Evolutionary conservation across 1,140 invertebrate genomes (phyloP).

Genomic region (Daktulosphaira vitifoliae): DNA sequence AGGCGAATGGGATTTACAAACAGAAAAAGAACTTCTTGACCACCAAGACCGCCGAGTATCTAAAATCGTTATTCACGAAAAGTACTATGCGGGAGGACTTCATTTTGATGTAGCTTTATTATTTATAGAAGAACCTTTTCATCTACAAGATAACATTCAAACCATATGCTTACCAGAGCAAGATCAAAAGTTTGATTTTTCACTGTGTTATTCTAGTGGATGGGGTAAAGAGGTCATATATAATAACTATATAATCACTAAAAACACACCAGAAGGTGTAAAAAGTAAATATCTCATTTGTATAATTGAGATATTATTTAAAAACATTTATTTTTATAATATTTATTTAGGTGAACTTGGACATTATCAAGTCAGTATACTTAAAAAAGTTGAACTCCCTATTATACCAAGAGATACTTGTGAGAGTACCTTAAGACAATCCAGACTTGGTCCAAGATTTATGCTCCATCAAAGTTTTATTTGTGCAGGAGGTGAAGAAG

Average conservation of each 20-base stretch:
- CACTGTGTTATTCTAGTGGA: constrained; percentile 55
- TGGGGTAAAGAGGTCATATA: constrained; percentile 56
- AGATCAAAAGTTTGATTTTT: constrained; percentile 36
- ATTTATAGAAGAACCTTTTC: constrained; percentile 49
- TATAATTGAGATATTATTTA: no score
- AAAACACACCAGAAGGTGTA: no score
- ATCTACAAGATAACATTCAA: constrained; percentile 57
- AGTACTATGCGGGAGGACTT: constrained; percentile 48
- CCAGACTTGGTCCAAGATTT: constrained; percentile 51
- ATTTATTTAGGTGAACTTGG: constrained; percentile 44
- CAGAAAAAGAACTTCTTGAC: constrained; percentile 57
- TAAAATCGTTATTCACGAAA: constrained; percentile 48
- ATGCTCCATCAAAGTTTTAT: constrained; percentile 47
- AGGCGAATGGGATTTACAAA: constrained; percentile 61
- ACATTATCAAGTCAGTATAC: constrained; percentile 58
- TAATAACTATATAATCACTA: neutral
- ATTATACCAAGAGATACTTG: constrained; percentile 50
- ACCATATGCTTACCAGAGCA: constrained; percentile 57
- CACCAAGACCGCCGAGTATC: constrained; percentile 61
- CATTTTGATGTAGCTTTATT: constrained; percentile 62
- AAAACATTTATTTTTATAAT: no score
- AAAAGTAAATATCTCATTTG: no score
- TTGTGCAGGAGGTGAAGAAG: constrained; percentile 50
- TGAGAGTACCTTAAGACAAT: constrained; percentile 49
- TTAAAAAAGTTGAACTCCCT: constrained; percentile 60